Evolutionary conservation across 2,113 vertebrate species (phyloP).

Genomic region (Mola mola): DNA sequence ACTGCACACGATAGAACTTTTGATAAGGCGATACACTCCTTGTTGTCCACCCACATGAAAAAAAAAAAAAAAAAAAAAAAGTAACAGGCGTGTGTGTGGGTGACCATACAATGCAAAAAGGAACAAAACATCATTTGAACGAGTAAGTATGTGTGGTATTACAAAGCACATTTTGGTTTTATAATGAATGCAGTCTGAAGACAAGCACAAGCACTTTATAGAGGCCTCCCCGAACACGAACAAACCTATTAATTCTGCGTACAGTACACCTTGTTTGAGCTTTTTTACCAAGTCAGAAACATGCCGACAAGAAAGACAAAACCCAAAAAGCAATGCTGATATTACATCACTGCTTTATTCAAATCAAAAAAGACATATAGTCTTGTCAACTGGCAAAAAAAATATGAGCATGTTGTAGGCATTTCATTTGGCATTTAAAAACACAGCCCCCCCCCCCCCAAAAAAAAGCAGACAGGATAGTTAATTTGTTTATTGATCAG

Average conservation of each 20-base stretch:
- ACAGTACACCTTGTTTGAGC: neutral
- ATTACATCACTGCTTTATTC: constrained; percentile 34
- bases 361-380: constrained; percentile 44
- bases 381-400: constrained; percentile 15
- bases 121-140: too few relatives aligned
- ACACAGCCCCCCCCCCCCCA: neutral
- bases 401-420: constrained; percentile 9
- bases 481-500: constrained; percentile 71
- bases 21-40: constrained; percentile 27
- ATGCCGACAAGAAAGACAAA: constrained; percentile 6
- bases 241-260: constrained; percentile 26
- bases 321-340: neutral
- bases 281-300: constrained; percentile 3
- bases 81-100: constrained; percentile 40
- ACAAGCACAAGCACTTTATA: neutral
- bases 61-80: constrained; percentile 26
- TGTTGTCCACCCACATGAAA: constrained; percentile 43
- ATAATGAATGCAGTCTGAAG: constrained; percentile 14
- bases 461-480: constrained; percentile 24
- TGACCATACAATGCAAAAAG: constrained; percentile 36
- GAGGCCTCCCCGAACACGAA: constrained; percentile 21
- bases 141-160: constrained; percentile 21
- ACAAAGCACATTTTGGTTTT: constrained; percentile 41
- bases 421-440: constrained; percentile 56
- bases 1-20: constrained; percentile 25